phyloP scores from a whole-genome alignment of 2,113 vertebrate species.

The Chroicocephalus ridibundus region DNA sequence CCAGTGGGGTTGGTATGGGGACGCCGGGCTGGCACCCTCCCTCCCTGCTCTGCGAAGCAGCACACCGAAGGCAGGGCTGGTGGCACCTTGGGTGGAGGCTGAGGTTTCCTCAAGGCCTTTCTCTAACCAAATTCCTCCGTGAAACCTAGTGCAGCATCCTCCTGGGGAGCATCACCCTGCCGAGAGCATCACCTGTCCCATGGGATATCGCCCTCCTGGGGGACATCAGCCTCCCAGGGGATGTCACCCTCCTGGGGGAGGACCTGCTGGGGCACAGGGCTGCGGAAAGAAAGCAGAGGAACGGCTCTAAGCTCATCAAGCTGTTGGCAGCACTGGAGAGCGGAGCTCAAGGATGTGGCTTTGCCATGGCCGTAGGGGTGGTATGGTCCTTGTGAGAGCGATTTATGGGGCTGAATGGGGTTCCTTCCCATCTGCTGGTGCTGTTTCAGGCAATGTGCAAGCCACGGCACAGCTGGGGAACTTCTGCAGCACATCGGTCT shows the following conservation, averaged over 20 bases:
- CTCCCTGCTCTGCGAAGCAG: not conserved
- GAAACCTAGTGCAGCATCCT: accelerated
- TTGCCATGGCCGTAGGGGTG: accelerated
- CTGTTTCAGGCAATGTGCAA: accelerated
- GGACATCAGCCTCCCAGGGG: not conserved
- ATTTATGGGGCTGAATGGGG: accelerated
- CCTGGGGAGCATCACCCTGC: not conserved
- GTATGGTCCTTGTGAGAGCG: accelerated
- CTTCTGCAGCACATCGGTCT: accelerated
- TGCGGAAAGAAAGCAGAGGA: accelerated
- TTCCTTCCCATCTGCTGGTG: not conserved
- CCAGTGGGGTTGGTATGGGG: accelerated
- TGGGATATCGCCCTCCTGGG: not conserved
- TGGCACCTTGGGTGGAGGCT: not conserved
- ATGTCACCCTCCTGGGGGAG: not conserved
- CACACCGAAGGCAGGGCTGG: not conserved
- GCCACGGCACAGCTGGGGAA: accelerated
- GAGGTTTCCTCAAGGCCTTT: not conserved
- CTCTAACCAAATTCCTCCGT: not conserved
- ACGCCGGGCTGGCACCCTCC: not conserved
- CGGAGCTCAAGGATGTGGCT: accelerated
- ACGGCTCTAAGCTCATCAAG: accelerated
- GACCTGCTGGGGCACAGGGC: not conserved
- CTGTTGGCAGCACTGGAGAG: accelerated
- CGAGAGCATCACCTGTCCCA: not conserved